Conservation (phyloP, 2,797 vertebrate species). For the Loris lydekkerianus region DNA sequence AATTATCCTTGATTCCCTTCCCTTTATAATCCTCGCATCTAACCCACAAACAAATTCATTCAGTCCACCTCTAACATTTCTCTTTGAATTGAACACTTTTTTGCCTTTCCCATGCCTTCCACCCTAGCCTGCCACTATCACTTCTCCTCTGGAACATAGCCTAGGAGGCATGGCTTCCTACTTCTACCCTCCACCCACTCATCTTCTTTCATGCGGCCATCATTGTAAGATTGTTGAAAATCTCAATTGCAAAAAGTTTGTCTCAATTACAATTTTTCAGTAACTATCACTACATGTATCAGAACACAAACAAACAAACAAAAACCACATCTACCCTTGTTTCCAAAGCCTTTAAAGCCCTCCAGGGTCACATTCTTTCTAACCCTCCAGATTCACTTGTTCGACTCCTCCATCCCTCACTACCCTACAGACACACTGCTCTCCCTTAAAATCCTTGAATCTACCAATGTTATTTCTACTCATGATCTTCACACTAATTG, state of each 20-base stretch:
- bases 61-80: background rate
- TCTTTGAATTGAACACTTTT: background rate
- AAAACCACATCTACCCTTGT: background rate
- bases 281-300: background rate
- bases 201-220: background rate
- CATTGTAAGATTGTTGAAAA: conserved; percentile 12
- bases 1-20: background rate
- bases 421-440: background rate
- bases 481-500: background rate
- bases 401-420: too few relatives aligned
- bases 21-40: background rate
- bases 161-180: background rate
- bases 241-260: background rate
- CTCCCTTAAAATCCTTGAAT: background rate
- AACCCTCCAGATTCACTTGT: background rate
- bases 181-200: rapidly evolving
- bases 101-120: background rate
- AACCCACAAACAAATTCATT: background rate
- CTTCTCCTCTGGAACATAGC: background rate
- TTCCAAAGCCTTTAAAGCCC: background rate
- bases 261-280: conserved; percentile 9
- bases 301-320: background rate
- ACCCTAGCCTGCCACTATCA: background rate
- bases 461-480: background rate
- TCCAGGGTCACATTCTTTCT: background rate